These are phyloP conservation scores for Probosciger aterrimus DNA, from an alignment of 2,113 vertebrate species.

Conservation along the genomic window DNA sequence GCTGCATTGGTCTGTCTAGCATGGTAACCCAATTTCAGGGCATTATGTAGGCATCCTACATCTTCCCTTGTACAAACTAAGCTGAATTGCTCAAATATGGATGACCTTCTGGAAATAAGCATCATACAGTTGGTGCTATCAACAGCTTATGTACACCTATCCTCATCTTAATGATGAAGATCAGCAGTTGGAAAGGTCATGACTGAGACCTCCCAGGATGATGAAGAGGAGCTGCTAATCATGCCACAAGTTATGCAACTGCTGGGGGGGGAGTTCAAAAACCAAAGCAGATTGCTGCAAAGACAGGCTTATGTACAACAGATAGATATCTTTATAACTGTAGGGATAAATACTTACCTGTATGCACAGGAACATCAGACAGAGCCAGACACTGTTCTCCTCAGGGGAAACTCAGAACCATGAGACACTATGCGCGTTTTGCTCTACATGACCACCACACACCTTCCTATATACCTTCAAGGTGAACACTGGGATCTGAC, in stretches of 20 bases:
- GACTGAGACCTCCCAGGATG: constrained; percentile 60
- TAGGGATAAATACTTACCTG: constrained; percentile 60
- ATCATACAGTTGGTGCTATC: neutral
- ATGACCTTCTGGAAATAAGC: neutral
- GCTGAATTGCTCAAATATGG: neutral
- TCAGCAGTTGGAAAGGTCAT: constrained; percentile 43
- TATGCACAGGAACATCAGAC: constrained; percentile 57
- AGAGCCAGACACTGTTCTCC: constrained; percentile 52
- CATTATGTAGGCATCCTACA: neutral
- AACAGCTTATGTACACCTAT: neutral
- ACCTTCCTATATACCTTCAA: neutral
- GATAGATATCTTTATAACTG: constrained; percentile 58
- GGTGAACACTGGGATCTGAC: neutral
- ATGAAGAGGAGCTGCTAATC: constrained; percentile 43
- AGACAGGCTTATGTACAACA: constrained; percentile 29
- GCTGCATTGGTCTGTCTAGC: neutral
- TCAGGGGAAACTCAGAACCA: constrained; percentile 46
- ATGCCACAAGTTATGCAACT: constrained; percentile 41
- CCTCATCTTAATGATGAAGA: constrained; percentile 3
- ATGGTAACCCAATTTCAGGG: neutral
- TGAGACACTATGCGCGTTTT: neutral
- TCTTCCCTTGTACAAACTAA: neutral
- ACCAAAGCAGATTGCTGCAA: constrained; percentile 32
- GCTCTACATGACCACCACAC: constrained; percentile 42
- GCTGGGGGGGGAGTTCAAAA: neutral